Conservation (phyloP, 2,113 vertebrate species). For the Daboia siamensis region DNA sequence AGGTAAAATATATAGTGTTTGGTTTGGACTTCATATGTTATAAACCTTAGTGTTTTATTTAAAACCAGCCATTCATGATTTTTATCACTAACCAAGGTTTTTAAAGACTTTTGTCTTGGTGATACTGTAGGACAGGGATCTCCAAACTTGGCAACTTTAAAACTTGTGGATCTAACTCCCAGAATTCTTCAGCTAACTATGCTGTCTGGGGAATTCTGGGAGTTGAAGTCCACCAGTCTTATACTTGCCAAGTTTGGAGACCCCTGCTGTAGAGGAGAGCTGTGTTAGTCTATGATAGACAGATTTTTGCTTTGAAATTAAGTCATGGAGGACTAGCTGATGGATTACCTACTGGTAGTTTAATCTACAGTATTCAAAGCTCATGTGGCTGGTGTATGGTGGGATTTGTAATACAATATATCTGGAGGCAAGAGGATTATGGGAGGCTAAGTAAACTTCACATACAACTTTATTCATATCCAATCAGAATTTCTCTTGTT, state of each 20-base stretch:
- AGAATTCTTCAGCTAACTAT: too few relatives aligned
- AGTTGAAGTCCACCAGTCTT: too few relatives aligned
- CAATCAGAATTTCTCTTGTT: neutral
- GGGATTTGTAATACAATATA: neutral
- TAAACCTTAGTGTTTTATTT: neutral
- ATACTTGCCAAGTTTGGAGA: too few relatives aligned
- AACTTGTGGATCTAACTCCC: too few relatives aligned
- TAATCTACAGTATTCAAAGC: neutral
- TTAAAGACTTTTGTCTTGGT: neutral
- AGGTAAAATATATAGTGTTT: neutral
- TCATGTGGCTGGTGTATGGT: neutral
- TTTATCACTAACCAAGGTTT: neutral
- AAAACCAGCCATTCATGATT: neutral
- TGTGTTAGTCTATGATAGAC: neutral
- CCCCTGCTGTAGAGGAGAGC: neutral
- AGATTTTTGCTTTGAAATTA: neutral
- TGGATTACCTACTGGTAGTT: neutral
- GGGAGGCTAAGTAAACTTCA: neutral
- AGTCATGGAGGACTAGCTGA: neutral
- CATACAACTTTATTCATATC: neutral
- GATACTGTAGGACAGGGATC: neutral
- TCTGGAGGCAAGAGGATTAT: neutral
- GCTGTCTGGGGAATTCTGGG: too few relatives aligned
- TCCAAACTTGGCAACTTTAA: too few relatives aligned
- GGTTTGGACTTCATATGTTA: neutral